These are phyloP conservation scores for Psix sp. DNA, from an alignment of 1,140 invertebrate species.

Conservation along the genomic window DNA sequence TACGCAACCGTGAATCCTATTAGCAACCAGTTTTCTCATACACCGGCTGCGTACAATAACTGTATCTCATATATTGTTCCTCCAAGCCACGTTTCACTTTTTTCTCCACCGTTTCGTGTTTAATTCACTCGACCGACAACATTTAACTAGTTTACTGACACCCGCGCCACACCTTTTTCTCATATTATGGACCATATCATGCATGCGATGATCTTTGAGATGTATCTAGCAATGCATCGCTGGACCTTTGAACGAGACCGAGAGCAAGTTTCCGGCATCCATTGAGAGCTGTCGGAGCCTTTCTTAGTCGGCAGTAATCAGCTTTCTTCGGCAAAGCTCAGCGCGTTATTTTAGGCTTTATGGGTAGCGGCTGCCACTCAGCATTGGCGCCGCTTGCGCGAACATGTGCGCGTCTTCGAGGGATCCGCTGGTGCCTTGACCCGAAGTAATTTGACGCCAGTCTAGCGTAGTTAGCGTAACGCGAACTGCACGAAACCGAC, in stretches of 20 bases:
- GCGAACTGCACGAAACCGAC: slow-evolving; percentile 34
- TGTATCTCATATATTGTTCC: slow-evolving; percentile 35
- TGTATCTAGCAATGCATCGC: slow-evolving; percentile 9
- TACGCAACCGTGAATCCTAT: slow-evolving; percentile 40
- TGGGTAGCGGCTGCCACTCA: slow-evolving; percentile 46
- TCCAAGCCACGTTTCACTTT: slow-evolving; percentile 20
- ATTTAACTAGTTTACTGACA: slow-evolving; percentile 39
- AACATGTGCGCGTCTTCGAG: slow-evolving; percentile 51
- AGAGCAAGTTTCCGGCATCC: slow-evolving; percentile 40
- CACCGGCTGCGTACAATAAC: slow-evolving; percentile 19
- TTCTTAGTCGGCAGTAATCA: slow-evolving; percentile 35
- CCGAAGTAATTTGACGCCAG: slow-evolving; percentile 54
- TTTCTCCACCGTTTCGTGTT: slow-evolving; percentile 7
- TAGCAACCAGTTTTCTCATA: slow-evolving; percentile 29
- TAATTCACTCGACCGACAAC: slow-evolving; percentile 37
- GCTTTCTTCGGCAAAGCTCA: slow-evolving; percentile 41
- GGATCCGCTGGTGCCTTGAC: slow-evolving; percentile 47
- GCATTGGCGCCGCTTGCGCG: slow-evolving; percentile 48
- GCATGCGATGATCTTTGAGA: slow-evolving; percentile 9
- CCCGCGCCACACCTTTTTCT: slow-evolving; percentile 40
- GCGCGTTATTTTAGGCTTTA: slow-evolving; percentile 46
- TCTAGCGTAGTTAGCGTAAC: slow-evolving; percentile 50
- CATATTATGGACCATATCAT: slow-evolving; percentile 41
- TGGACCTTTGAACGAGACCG: slow-evolving; percentile 31
- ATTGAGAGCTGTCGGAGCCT: slow-evolving; percentile 31